phyloP scores from a whole-genome alignment of 2,797 vertebrate genomes.

The Hylomyscus alleni region DNA sequence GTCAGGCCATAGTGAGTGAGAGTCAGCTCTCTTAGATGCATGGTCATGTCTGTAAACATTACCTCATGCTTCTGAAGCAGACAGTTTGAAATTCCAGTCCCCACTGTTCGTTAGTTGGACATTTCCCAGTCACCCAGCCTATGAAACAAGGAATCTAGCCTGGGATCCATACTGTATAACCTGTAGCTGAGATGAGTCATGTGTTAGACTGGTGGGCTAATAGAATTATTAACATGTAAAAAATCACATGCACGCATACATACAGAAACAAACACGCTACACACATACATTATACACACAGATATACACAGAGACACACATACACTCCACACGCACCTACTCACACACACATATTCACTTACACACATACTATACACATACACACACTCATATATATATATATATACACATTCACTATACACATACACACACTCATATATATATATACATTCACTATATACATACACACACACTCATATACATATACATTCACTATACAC shows the following conservation, averaged over 20 bases:
- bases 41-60: not conserved
- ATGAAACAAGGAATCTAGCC: not conserved
- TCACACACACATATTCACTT: not conserved
- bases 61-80: not conserved
- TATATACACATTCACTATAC: not conserved
- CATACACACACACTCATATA: not conserved
- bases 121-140: not conserved
- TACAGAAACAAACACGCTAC: not conserved
- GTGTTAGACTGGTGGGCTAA: not conserved
- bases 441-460: too few species aligned
- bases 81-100: not conserved
- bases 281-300: not conserved
- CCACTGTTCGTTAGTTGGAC: not conserved
- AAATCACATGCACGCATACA: not conserved
- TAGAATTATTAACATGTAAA: conserved; percentile 35
- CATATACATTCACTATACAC: not conserved
- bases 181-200: not conserved
- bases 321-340: not conserved
- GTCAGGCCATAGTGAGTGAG: not conserved
- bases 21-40: not conserved
- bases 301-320: too few species aligned
- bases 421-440: not conserved
- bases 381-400: too few species aligned
- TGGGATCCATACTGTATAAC: not conserved
- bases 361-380: not conserved